Evolutionary conservation across 2,113 vertebrate genomes (phyloP).

Genomic region (Micromys minutus): DNA sequence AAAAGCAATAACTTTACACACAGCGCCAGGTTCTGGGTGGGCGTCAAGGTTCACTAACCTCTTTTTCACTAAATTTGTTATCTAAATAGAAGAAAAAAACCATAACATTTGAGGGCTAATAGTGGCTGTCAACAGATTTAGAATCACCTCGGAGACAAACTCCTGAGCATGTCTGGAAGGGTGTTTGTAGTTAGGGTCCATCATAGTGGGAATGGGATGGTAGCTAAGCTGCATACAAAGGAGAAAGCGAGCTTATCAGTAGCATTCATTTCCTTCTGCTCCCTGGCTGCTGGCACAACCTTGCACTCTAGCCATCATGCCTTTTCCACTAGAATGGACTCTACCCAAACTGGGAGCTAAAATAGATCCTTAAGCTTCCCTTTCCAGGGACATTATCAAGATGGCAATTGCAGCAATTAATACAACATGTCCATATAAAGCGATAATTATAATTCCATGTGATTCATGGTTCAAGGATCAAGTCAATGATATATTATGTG

Average conservation of each 20-base stretch:
- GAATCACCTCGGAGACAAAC: neutral
- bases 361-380: neutral
- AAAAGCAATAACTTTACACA: neutral
- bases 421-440: neutral
- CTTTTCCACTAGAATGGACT: neutral
- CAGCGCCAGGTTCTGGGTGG: neutral
- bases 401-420: too few relatives aligned
- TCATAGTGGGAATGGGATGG: neutral
- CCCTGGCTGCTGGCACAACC: neutral
- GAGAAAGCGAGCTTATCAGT: neutral
- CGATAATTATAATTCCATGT: neutral
- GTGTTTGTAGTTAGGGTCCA: neutral
- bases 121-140: neutral
- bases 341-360: neutral
- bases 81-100: constrained; percentile 12
- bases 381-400: neutral
- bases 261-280: neutral
- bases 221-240: neutral
- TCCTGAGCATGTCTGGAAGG: neutral
- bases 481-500: neutral
- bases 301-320: neutral
- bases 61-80: neutral
- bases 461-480: neutral
- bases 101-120: neutral
- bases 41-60: neutral